phyloP scores from a whole-genome alignment of 2,888 invertebrate genomes.

The Hipparchia semele region DNA sequence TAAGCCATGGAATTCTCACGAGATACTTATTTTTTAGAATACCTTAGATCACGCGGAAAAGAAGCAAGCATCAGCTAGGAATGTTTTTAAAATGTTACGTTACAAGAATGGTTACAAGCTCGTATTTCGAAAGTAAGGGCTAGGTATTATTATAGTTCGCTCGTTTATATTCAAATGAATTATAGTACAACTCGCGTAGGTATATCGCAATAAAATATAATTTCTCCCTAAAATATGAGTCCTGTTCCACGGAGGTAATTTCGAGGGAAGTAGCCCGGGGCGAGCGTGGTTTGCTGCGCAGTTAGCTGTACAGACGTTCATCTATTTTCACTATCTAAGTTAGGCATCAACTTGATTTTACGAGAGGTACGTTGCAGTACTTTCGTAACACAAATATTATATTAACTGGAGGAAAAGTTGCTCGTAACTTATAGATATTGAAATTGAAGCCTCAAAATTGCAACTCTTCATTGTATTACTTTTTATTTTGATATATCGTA shows the following conservation, averaged over 20 bases:
- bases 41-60: too few relatives aligned
- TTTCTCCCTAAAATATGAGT: slow-evolving; percentile 19
- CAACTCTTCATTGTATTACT: too few relatives aligned
- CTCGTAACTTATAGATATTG: too few relatives aligned
- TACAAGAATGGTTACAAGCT: too few relatives aligned
- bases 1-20: too few relatives aligned
- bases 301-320: slow-evolving; percentile 7
- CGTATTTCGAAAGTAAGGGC: too few relatives aligned
- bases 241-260: slow-evolving; percentile 20
- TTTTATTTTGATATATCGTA: too few relatives aligned
- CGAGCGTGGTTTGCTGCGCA: slow-evolving; percentile 15
- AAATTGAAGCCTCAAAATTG: too few relatives aligned
- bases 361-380: not conserved
- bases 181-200: not conserved
- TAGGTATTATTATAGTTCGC: not conserved
- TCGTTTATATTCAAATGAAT: slow-evolving; percentile 17
- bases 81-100: too few relatives aligned
- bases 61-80: too few relatives aligned
- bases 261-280: slow-evolving; percentile 15
- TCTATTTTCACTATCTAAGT: slow-evolving; percentile 28
- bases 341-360: slow-evolving; percentile 26
- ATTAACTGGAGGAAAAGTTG: not conserved
- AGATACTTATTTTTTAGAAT: too few relatives aligned
- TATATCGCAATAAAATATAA: slow-evolving; percentile 22
- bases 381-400: not conserved